phyloP scores from a whole-genome alignment of 2,797 vertebrate species.

The Chelonia mydas region DNA sequence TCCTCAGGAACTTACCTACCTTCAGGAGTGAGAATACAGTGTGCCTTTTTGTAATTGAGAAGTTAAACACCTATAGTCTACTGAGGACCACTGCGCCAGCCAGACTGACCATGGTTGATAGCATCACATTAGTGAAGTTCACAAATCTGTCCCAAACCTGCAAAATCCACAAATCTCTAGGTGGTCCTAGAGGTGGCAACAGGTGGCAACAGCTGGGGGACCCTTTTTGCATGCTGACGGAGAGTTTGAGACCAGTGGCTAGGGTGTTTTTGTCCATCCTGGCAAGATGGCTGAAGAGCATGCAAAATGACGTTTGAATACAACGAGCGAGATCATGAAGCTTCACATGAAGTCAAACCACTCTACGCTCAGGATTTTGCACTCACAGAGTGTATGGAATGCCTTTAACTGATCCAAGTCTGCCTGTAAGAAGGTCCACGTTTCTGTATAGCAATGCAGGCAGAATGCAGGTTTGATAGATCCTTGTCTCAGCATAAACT shows the following conservation, averaged over 20 bases:
- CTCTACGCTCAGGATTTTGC: neutral
- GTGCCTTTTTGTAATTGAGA: neutral
- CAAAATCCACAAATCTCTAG: neutral
- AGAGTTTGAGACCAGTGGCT: neutral
- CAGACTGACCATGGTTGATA: neutral
- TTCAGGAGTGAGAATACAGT: neutral
- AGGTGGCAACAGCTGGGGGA: neutral
- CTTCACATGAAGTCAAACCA: neutral
- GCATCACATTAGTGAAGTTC: neutral
- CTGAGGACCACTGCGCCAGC: neutral
- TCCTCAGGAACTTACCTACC: neutral
- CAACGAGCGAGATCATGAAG: neutral
- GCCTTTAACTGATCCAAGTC: neutral
- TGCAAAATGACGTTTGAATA: neutral
- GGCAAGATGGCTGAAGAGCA: neutral
- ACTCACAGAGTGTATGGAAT: neutral
- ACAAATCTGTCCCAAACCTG: neutral
- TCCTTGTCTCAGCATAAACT: neutral
- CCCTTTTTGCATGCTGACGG: neutral
- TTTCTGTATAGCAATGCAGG: neutral
- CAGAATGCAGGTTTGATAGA: neutral
- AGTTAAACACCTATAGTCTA: neutral
- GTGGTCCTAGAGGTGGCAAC: neutral
- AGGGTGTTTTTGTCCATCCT: neutral
- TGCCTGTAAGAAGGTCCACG: neutral